A percentile compares a stretch with the other conserved stretches of the same genome.
Evolutionary conservation across 2,888 invertebrate species (phyloP).

Genomic region (Aleiodes leptofemur): DNA sequence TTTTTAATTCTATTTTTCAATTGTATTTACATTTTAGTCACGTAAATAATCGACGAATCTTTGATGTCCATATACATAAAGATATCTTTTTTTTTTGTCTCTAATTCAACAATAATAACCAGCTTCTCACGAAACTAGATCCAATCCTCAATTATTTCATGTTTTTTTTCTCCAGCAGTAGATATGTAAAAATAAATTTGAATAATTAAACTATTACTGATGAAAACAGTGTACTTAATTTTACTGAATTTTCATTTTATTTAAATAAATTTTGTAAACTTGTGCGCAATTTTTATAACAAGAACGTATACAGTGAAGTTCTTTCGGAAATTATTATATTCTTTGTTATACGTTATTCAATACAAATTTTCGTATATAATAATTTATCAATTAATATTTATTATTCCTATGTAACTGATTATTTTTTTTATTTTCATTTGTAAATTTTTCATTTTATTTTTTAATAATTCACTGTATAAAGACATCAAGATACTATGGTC

Average conservation of each 20-base stretch:
- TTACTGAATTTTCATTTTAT: no score
- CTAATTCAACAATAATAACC: no score
- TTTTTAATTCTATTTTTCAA: slow-evolving; percentile 24
- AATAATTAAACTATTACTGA: slow-evolving; percentile 19
- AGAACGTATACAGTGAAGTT: slow-evolving; percentile 13
- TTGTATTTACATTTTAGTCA: slow-evolving; percentile 35
- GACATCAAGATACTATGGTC: slow-evolving; percentile 50
- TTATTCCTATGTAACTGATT: slow-evolving; percentile 18
- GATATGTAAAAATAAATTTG: slow-evolving; percentile 30
- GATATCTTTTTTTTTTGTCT: neutral
- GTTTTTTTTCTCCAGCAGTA: slow-evolving; percentile 7
- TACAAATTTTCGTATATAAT: slow-evolving; percentile 6
- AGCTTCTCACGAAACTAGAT: no score
- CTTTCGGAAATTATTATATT: neutral
- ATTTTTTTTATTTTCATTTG: neutral
- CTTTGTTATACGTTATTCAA: neutral
- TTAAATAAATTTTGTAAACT: neutral
- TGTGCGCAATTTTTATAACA: slow-evolving; percentile 19
- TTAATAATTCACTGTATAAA: slow-evolving; percentile 51
- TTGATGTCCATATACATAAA: slow-evolving; percentile 7
- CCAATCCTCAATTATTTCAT: neutral
- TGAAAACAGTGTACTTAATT: neutral
- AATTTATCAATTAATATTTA: slow-evolving; percentile 1
- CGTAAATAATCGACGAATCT: slow-evolving; percentile 20
- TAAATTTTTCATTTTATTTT: slow-evolving; percentile 4